A percentile compares a stretch with the other conserved stretches of the same genome.
phyloP scores from a whole-genome alignment of 2,888 invertebrate genomes.

The Agriopis marginaria region DNA sequence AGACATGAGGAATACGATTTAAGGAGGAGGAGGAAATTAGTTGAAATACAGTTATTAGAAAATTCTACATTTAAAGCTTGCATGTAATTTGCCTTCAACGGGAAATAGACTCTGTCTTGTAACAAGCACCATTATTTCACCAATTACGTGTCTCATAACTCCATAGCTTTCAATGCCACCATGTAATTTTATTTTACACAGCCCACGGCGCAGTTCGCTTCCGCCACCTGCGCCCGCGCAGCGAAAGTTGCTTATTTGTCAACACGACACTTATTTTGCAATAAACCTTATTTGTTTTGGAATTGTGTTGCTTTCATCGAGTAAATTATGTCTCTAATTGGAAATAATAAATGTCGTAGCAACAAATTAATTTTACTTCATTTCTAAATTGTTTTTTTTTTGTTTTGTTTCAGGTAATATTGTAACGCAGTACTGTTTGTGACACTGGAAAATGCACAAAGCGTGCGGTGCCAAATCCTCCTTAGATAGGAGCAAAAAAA shows the following conservation, averaged over 20 bases:
- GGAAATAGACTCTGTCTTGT: not conserved
- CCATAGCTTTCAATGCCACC: slow-evolving; percentile 44
- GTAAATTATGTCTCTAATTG: slow-evolving; percentile 24
- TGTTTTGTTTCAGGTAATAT: slow-evolving; percentile 55
- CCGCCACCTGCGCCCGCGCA: slow-evolving; percentile 68
- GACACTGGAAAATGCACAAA: no score
- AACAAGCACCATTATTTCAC: slow-evolving; percentile 37
- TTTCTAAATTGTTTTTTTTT: not conserved
- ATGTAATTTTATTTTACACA: slow-evolving; percentile 58
- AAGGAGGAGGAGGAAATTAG: no score
- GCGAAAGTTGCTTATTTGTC: slow-evolving; percentile 79
- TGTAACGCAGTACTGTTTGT: no score
- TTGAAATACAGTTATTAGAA: no score
- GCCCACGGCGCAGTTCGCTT: slow-evolving; percentile 60
- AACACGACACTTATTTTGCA: slow-evolving; percentile 57
- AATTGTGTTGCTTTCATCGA: slow-evolving; percentile 21
- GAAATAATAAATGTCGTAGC: no score
- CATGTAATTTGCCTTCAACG: not conserved
- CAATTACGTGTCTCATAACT: slow-evolving; percentile 36
- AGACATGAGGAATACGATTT: no score
- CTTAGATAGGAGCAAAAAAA: no score
- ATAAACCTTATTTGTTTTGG: slow-evolving; percentile 41
- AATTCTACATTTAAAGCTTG: not conserved
- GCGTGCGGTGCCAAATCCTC: no score
- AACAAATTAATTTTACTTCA: not conserved